Evolutionary conservation across 2,797 vertebrate species (phyloP), one percentile per base, ranked within the genome.

Genomic region (Falco cherrug): DNA sequence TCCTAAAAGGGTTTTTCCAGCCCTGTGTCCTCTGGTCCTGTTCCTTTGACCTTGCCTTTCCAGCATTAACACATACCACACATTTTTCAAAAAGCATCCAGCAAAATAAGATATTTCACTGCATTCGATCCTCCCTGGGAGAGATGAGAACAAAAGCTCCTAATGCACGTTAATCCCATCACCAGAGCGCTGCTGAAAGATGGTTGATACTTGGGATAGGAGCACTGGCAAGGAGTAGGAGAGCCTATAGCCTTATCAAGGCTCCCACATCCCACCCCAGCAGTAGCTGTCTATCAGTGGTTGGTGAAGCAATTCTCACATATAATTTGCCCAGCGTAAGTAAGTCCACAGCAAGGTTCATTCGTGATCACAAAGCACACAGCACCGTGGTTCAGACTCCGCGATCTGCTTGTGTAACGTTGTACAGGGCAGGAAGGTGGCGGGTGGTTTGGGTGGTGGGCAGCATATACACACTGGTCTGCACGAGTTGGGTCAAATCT

Each of bases 11-110:
- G 24, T 70, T 78, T 89, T 71, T 85, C 71, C 84, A 94, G 25
- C 61, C 65, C 87, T 37, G 28, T 48, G 76, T 94, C 84, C 79
- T 61, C 28, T 0, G 9, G 59, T 73, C 80, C 82, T 92, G 59
- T 79, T 96, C 87, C 92, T 96, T 92, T 96, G 96, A 96, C 96
- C 94, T 96, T 95, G 93, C 73, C 73, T 79, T 96, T 95, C 90
- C 91, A 75, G 86, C 82, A 57, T 57, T 65, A 87, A 90, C 82
- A 93, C 95, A 96, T 96, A 94, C 94, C 95, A 91, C 45, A 39
- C 90, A 91, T 96, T 93, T 95, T 91, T 95, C 82, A 82, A 92
- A 95, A 91, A 93, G 69, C 84, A 89, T 87, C 82, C 41, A 91
- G 90, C 84, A 95, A 96, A 96, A 96, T 96, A 91, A 89, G 90